Evolutionary conservation across 2,888 invertebrate genomes (phyloP).

Genomic region (Charanyca ferruginea): DNA sequence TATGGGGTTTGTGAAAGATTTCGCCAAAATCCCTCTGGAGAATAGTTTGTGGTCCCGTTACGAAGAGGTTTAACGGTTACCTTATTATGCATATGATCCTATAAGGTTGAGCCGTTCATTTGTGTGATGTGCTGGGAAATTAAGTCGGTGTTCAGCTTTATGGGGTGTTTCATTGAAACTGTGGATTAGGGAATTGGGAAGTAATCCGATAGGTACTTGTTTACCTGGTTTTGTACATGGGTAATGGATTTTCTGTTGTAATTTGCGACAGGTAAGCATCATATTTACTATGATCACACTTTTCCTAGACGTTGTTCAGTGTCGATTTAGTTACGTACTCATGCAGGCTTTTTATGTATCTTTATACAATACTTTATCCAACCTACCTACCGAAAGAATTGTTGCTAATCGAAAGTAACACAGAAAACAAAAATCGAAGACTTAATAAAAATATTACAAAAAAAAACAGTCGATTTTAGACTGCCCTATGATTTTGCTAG

Average conservation of each 20-base stretch:
- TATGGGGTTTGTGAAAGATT: constrained; percentile 63
- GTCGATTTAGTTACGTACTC: too few relatives aligned
- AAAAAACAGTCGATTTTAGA: too few relatives aligned
- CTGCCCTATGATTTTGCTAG: too few relatives aligned
- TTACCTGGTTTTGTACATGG: background rate
- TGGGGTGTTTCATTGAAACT: constrained; percentile 52
- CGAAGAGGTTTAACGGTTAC: constrained; percentile 49
- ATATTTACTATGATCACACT: too few relatives aligned
- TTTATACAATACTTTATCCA: too few relatives aligned
- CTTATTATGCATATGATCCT: constrained; percentile 61
- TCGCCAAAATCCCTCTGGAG: constrained; percentile 57
- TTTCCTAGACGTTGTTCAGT: background rate
- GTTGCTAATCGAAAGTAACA: too few relatives aligned
- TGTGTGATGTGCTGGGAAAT: constrained; percentile 50
- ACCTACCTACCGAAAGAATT: too few relatives aligned
- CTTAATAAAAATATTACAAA: background rate
- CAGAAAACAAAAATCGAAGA: too few relatives aligned
- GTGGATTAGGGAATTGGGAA: constrained; percentile 43
- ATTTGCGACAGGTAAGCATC: background rate
- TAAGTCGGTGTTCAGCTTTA: constrained; percentile 43
- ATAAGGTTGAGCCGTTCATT: constrained; percentile 63
- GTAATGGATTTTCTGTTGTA: background rate
- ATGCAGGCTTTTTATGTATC: too few relatives aligned
- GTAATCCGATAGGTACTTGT: background rate
- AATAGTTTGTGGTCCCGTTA: constrained; percentile 59